phyloP scores from a whole-genome alignment of 1,140 invertebrate genomes.

The Drosophila ficusphila region DNA sequence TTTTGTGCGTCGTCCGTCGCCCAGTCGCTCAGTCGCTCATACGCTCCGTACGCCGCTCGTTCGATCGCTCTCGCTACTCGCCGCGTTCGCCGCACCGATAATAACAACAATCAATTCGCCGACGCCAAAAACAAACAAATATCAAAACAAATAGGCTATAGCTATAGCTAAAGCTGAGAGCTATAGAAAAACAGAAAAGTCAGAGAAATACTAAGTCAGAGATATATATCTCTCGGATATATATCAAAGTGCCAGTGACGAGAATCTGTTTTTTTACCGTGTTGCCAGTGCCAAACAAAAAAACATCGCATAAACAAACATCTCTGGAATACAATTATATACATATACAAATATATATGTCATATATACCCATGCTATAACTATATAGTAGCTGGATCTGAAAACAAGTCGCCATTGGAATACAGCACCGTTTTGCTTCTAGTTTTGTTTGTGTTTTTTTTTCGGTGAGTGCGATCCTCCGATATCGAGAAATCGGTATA shows the following conservation, averaged over 20 bases:
- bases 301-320: constrained; percentile 22
- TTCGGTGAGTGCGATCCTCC: constrained; percentile 58
- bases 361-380: neutral
- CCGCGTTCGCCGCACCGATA: constrained; percentile 33
- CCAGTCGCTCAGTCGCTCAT: constrained; percentile 34
- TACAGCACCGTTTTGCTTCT: constrained; percentile 35
- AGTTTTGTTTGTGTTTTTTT: constrained; percentile 64
- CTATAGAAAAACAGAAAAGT: constrained; percentile 1
- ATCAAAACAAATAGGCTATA: constrained; percentile 15
- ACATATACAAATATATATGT: constrained; percentile 2
- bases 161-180: neutral
- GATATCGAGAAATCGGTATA: constrained; percentile 10
- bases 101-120: constrained; percentile 29
- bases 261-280: constrained; percentile 51
- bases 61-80: constrained; percentile 27
- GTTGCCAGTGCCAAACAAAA: constrained; percentile 41
- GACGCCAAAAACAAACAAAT: constrained; percentile 28
- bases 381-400: constrained; percentile 11
- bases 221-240: constrained; percentile 25
- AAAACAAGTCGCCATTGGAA: constrained; percentile 29
- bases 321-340: constrained; percentile 22
- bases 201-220: constrained; percentile 20
- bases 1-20: constrained; percentile 62
- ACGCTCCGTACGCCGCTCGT: constrained; percentile 20
- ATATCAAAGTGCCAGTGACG: constrained; percentile 41